Conservation (phyloP, 2,888 invertebrate species). For the Brassicogethes aeneus region DNA sequence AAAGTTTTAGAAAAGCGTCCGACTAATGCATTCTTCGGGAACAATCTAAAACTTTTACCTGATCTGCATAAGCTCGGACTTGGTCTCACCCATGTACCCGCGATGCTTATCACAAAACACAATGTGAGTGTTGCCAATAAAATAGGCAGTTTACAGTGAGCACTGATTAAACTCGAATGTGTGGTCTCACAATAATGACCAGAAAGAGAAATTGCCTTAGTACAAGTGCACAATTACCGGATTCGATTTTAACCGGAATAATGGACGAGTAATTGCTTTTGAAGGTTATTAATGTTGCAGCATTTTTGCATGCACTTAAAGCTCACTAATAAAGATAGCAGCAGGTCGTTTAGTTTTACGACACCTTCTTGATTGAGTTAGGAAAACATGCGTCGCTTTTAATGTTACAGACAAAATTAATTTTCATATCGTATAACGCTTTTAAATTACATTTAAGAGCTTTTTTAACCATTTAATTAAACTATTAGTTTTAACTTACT, state of each 20-base stretch:
- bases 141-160: constrained; percentile 17
- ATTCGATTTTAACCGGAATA: constrained; percentile 3
- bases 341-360: too few species aligned
- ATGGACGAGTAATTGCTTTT: constrained; percentile 5
- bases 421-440: too few species aligned
- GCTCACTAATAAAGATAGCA: too few species aligned
- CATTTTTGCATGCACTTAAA: too few species aligned
- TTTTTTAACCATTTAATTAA: too few species aligned
- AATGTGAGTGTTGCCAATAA: constrained; percentile 15
- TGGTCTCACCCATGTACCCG: constrained; percentile 12
- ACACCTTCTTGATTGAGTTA: too few species aligned
- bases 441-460: too few species aligned
- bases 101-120: constrained; percentile 16
- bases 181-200: constrained; percentile 14
- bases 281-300: neutral
- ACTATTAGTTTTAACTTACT: too few species aligned
- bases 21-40: constrained; percentile 4
- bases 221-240: constrained; percentile 3
- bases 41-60: constrained; percentile 8
- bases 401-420: too few species aligned
- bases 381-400: too few species aligned
- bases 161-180: constrained; percentile 17
- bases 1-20: neutral
- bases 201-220: constrained; percentile 12
- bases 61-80: constrained; percentile 8